Conservation (phyloP, 35 echinoderm and acorn worm species). For the Patiria miniata region DNA sequence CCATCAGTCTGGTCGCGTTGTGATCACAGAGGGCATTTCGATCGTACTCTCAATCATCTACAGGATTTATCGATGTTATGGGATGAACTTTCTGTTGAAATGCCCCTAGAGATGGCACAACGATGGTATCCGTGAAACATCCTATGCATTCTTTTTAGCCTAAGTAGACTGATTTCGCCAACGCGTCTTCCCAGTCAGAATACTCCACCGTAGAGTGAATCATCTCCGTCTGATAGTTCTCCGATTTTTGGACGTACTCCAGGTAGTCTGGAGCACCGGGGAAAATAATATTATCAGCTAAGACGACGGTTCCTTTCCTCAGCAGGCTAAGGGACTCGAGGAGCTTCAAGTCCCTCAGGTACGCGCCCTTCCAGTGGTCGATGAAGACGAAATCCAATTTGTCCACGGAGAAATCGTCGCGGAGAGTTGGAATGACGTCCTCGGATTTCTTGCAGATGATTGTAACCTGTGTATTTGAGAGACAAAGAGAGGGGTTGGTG, state of each 20-base stretch:
- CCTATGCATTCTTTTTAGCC: not conserved
- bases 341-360: constrained; percentile 52
- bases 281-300: constrained; percentile 57
- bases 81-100: too few relatives aligned
- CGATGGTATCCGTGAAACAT: too few relatives aligned
- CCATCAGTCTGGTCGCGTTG: too few relatives aligned
- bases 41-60: too few relatives aligned
- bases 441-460: constrained; percentile 40
- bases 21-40: too few relatives aligned
- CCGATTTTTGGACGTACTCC: constrained; percentile 52
- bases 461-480: constrained; percentile 34
- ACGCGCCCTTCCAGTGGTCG: constrained; percentile 59
- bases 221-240: constrained; percentile 43
- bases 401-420: constrained; percentile 17
- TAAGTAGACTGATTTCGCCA: constrained; percentile 32
- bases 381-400: constrained; percentile 65
- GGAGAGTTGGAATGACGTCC: constrained; percentile 58
- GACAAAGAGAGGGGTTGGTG: too few relatives aligned
- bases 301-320: constrained; percentile 47
- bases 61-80: too few relatives aligned
- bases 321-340: constrained; percentile 48
- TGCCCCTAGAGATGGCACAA: too few relatives aligned
- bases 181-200: not conserved
- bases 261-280: constrained; percentile 63
- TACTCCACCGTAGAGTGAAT: constrained; percentile 28